Percentiles rank a stretch among this genome's conserved stretches.
These are phyloP conservation scores for Cirrhinus mrigala DNA, from an alignment of 2,797 vertebrate genomes.

Conservation along the genomic window DNA sequence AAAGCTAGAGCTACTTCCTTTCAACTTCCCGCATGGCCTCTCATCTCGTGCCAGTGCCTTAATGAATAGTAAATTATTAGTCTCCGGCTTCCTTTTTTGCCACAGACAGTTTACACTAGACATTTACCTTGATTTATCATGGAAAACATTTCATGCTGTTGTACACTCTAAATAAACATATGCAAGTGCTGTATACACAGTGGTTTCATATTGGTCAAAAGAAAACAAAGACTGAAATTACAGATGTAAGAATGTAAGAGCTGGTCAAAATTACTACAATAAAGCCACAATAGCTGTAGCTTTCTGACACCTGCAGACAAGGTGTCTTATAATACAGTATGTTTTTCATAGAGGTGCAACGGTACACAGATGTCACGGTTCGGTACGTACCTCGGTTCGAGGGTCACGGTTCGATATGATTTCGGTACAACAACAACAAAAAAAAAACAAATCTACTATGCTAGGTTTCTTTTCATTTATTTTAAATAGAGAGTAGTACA, in stretches of 20 bases:
- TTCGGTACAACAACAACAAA: no score
- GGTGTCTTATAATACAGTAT: neutral
- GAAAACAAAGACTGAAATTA: conserved; percentile 8
- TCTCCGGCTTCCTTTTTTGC: conserved; percentile 64
- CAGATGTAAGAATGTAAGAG: neutral
- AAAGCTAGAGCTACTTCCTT: conserved; percentile 79
- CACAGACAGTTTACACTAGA: conserved; percentile 58
- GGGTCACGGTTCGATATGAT: no score
- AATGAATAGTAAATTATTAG: conserved; percentile 74
- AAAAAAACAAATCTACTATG: no score
- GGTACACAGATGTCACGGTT: no score
- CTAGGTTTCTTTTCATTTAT: no score
- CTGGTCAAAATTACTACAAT: neutral
- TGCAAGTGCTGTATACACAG: neutral
- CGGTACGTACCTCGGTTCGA: no score
- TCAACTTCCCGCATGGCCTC: conserved; percentile 70
- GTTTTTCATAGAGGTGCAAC: no score
- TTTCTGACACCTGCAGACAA: neutral
- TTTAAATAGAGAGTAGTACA: no score
- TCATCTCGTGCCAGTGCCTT: conserved; percentile 79
- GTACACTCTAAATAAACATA: conserved; percentile 9
- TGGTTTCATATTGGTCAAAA: neutral
- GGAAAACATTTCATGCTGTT: conserved; percentile 21
- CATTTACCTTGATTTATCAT: conserved; percentile 49
- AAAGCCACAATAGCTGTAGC: neutral